These are phyloP conservation scores for Stigmatopora argus DNA, from an alignment of 2,113 vertebrate species.

Conservation along the genomic window DNA sequence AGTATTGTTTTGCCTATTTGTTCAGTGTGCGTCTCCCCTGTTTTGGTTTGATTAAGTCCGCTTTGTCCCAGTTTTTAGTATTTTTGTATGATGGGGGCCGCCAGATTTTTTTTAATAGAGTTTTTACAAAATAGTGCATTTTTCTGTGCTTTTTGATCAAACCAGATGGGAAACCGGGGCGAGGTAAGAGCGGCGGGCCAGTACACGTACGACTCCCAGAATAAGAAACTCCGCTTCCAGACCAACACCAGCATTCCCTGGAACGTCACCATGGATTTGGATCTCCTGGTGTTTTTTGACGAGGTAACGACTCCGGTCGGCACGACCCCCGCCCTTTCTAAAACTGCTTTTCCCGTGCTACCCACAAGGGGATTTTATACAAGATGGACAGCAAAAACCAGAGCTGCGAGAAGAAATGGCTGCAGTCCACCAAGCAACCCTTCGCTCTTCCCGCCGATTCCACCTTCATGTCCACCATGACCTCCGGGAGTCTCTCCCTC, in stretches of 20 bases:
- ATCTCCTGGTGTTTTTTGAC: constrained; percentile 67
- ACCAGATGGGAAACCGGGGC: constrained; percentile 46
- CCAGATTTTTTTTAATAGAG: too few relatives aligned
- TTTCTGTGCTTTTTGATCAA: constrained; percentile 11
- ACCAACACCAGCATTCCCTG: constrained; percentile 44
- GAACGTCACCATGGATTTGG: constrained; percentile 56
- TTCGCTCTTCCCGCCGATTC: constrained; percentile 59
- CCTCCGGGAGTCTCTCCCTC: constrained; percentile 35
- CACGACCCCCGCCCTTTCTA: not conserved
- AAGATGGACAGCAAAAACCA: constrained; percentile 71
- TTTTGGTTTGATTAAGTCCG: too few relatives aligned
- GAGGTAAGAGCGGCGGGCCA: constrained; percentile 41
- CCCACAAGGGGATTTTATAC: constrained; percentile 52
- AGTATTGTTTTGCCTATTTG: too few relatives aligned
- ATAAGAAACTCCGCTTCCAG: constrained; percentile 64
- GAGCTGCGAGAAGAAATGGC: constrained; percentile 66
- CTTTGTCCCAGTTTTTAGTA: too few relatives aligned
- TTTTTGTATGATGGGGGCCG: too few relatives aligned
- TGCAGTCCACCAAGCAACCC: constrained; percentile 56
- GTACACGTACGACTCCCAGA: constrained; percentile 62
- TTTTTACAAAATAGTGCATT: too few relatives aligned
- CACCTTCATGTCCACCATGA: not conserved
- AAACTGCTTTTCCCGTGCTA: not conserved
- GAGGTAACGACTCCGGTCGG: constrained; percentile 45
- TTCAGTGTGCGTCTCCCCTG: too few relatives aligned